A percentile compares a stretch with the other conserved stretches of the same genome.
phyloP scores from a whole-genome alignment of 2,113 vertebrate species.

The Nanger granti region DNA sequence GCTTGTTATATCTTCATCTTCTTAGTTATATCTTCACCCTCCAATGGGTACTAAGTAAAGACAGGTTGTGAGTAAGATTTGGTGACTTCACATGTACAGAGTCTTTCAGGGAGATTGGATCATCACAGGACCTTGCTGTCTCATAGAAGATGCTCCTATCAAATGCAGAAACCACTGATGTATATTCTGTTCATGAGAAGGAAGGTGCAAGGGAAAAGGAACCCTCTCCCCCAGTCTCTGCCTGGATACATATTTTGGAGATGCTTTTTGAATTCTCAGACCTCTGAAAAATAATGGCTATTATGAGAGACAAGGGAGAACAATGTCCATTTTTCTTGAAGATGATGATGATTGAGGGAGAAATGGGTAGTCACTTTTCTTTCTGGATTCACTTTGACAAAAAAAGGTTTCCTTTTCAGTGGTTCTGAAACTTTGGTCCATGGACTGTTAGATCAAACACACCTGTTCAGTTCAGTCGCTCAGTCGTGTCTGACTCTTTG shows the following conservation, averaged over 20 bases:
- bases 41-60: neutral
- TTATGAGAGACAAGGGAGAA: neutral
- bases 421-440: neutral
- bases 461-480: neutral
- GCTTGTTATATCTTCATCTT: neutral
- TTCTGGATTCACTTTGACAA: neutral
- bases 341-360: neutral
- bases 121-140: neutral
- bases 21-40: neutral
- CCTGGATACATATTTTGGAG: neutral
- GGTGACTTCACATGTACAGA: neutral
- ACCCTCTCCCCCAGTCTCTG: neutral
- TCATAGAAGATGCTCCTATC: neutral
- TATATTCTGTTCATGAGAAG: neutral
- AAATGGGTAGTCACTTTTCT: neutral
- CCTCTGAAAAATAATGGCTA: neutral
- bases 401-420: neutral
- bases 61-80: neutral
- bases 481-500: too few species aligned
- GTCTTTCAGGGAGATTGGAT: neutral
- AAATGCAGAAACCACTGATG: neutral
- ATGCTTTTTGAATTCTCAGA: neutral
- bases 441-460: neutral
- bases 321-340: neutral
- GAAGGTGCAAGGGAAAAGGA: neutral